A percentile compares a stretch with the other conserved stretches of the same genome.
These are phyloP conservation scores for Parasteatoda lunata DNA, from an alignment of 2,888 invertebrate genomes.

Conservation along the genomic window DNA sequence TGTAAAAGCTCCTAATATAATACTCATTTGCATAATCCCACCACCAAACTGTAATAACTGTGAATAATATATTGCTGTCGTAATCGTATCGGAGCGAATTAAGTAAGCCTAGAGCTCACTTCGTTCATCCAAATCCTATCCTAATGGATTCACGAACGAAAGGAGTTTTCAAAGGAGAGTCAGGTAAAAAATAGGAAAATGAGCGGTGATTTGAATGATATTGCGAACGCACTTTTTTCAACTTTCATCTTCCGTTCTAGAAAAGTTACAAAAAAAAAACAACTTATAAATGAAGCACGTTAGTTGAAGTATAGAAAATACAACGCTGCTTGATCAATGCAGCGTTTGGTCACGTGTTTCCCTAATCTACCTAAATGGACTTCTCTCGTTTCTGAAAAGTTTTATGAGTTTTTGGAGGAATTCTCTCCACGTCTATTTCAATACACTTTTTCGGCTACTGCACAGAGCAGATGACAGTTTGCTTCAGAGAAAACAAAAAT, in stretches of 20 bases:
- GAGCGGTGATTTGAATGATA: background rate
- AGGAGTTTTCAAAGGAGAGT: background rate
- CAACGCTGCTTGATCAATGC: constrained; percentile 11
- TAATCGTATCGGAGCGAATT: too few species aligned
- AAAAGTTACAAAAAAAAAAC: background rate
- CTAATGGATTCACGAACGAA: too few species aligned
- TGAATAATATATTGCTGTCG: too few species aligned
- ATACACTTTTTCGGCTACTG: background rate
- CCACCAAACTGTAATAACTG: too few species aligned
- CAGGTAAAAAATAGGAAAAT: background rate
- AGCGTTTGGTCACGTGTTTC: constrained; percentile 48
- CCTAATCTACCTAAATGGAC: constrained; percentile 55
- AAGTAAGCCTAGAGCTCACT: too few species aligned
- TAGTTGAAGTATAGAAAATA: background rate
- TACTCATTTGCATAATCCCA: too few species aligned
- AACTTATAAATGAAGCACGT: background rate
- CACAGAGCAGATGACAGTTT: constrained; percentile 2
- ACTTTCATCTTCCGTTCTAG: background rate
- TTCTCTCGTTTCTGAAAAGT: constrained; percentile 38
- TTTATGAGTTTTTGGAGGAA: constrained; percentile 44
- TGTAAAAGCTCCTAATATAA: too few species aligned
- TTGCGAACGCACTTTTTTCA: background rate
- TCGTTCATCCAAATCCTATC: too few species aligned
- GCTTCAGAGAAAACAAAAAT: background rate
- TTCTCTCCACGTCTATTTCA: constrained; percentile 10